Conservation (phyloP, 1,140 invertebrate genomes). For the Ceratina australensis region DNA sequence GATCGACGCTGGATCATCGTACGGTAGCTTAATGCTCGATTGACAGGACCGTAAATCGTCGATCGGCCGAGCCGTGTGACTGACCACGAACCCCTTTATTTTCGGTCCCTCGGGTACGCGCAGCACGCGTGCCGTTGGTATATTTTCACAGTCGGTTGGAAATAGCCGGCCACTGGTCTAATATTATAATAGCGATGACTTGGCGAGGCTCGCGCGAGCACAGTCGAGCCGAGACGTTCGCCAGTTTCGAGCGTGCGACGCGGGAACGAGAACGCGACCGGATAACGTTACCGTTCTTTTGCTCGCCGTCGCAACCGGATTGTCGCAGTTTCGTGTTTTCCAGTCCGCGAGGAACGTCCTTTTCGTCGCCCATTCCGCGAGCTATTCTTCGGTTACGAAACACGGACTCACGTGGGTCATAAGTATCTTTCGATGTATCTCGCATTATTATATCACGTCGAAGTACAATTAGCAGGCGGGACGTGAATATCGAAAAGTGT, state of each 20-base stretch:
- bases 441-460: not conserved
- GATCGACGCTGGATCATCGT: not conserved
- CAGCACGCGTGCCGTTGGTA: constrained; percentile 66
- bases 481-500: not conserved
- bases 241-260: constrained; percentile 45
- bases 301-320: constrained; percentile 23
- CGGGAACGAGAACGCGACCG: constrained; percentile 42
- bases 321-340: constrained; percentile 49
- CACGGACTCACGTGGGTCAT: not conserved
- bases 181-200: constrained; percentile 77
- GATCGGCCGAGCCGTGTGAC: constrained; percentile 37
- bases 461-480: not conserved
- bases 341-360: not conserved
- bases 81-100: constrained; percentile 55
- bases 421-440: not conserved
- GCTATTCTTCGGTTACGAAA: too few species aligned
- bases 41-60: constrained; percentile 34
- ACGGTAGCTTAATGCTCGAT: not conserved
- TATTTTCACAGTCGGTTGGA: constrained; percentile 77
- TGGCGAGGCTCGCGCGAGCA: constrained; percentile 37
- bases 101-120: constrained; percentile 38
- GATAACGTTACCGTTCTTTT: constrained; percentile 54
- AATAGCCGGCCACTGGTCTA: constrained; percentile 74
- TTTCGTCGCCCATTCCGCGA: not conserved
- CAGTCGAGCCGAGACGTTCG: constrained; percentile 37